phyloP scores from a whole-genome alignment of 2,888 invertebrate genomes.

The Tridacna gigas region DNA sequence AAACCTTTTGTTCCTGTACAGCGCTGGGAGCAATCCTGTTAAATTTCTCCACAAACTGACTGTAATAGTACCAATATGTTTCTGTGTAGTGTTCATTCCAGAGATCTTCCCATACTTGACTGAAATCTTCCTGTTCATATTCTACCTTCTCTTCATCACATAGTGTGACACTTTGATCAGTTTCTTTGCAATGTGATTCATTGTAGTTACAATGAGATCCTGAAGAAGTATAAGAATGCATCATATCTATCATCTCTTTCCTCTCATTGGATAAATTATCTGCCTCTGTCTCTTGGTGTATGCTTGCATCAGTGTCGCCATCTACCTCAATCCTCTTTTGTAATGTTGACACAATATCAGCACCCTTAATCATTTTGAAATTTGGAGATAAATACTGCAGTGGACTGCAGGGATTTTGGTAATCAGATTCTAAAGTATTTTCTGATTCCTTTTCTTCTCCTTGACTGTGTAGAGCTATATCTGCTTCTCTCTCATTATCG shows the following conservation, averaged over 20 bases:
- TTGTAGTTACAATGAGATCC: not conserved
- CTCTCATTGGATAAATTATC: conserved; percentile 67
- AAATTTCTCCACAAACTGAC: conserved; percentile 70
- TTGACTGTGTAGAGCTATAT: not conserved
- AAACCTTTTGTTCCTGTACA: conserved; percentile 2
- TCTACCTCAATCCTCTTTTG: conserved; percentile 40
- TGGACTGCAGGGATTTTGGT: conserved; percentile 36
- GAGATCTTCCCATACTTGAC: conserved; percentile 75
- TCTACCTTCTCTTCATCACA: conserved; percentile 16
- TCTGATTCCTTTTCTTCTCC: not conserved
- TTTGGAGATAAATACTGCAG: conserved; percentile 42
- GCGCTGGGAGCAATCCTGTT: conserved; percentile 33
- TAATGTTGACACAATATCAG: conserved; percentile 51
- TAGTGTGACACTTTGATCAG: conserved; percentile 21
- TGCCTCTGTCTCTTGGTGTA: conserved; percentile 47
- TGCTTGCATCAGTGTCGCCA: conserved; percentile 29
- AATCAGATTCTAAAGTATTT: conserved; percentile 10
- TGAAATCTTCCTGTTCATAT: conserved; percentile 49
- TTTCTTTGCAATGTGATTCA: not conserved
- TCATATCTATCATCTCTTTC: conserved; percentile 70
- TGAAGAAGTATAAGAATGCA: conserved; percentile 72
- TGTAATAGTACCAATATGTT: conserved; percentile 79
- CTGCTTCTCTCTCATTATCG: not conserved
- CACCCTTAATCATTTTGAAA: conserved; percentile 47
- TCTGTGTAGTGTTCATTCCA: conserved; percentile 82